Evolutionary conservation across 2,888 invertebrate species (phyloP), one percentile per base, ranked within the genome.

Genomic region (Caenorhabditis uteleia): DNA sequence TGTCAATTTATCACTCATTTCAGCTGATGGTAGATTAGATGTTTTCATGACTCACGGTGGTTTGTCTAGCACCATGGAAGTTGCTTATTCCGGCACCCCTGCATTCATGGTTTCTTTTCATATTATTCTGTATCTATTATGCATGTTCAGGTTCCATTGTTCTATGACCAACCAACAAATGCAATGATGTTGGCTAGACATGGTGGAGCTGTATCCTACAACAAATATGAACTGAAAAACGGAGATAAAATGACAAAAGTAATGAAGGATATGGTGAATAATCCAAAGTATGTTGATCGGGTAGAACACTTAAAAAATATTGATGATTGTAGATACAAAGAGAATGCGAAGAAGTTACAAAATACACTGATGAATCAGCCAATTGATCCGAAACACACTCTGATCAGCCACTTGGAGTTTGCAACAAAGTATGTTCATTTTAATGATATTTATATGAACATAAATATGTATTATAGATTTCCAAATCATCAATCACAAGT

Each of bases 131-230:
- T 16, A 20, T n/a, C 4, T 16, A 36, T 16, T 34, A 34, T 8
- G n/a, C 18, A 31, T 50, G 25, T 46, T 47, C 39, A 53, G 7
- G 18, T 62, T 42, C 62, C 62, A 20, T 34, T 57, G 3, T 47
- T 51, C 10, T 56, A 25, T 2, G 62, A 62, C 25, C 62, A 62
- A 45, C 21, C 31, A 25, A 46, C 42, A 16, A 62, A 62, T 18
- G 51, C 62, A 6, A 53, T 43, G 33, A 62, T 57, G 62, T 33
- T 62, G 25, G 29, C 50, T n/a, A 29, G 71, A 20, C 60, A 65
- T 16, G 59, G 59, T 29, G 53, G 58, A 23, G 51, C 51, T 3
- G n/a, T 49, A 1, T 46, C 39, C 14, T 51, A 47, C 27, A 40
- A 43, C 29, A 51, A 51, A 40, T 46, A 42, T 25, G 47, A 51